Percentiles rank a stretch among this genome's conserved stretches.
These are phyloP conservation scores for Eucera pruinosa DNA, from an alignment of 2,888 invertebrate genomes.

Conservation along the genomic window DNA sequence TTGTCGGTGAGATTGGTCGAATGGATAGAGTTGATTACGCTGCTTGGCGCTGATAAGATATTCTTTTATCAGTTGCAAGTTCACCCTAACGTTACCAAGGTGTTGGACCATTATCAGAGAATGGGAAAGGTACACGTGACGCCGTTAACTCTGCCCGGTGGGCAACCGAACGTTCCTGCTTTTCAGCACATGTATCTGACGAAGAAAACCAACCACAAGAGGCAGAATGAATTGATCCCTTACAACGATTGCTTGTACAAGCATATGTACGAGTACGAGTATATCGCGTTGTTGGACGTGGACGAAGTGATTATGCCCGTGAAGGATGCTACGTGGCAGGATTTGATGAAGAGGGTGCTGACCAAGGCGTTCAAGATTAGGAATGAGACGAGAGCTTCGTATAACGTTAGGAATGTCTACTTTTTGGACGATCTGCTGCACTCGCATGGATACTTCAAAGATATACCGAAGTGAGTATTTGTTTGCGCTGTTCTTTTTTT, in stretches of 20 bases:
- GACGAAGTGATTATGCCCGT: conserved; percentile 98
- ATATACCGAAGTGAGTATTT: conserved; percentile 87
- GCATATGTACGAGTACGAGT: conserved; percentile 95
- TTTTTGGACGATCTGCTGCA: conserved; percentile 95
- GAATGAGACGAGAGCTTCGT: conserved; percentile 90
- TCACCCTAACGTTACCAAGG: conserved; percentile 96
- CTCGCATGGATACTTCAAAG: conserved; percentile 91
- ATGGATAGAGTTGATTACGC: conserved; percentile 95
- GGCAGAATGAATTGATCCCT: conserved; percentile 97
- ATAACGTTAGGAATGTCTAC: conserved; percentile 96
- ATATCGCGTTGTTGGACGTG: conserved; percentile 95
- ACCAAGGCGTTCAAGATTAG: conserved; percentile 89
- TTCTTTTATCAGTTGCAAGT: conserved; percentile 95
- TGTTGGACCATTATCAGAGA: conserved; percentile 88
- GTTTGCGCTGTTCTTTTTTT: too few relatives aligned
- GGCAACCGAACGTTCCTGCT: conserved; percentile 94
- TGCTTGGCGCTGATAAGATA: conserved; percentile 95
- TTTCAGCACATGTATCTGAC: conserved; percentile 95
- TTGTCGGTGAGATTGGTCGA: conserved; percentile 95
- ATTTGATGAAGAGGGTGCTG: conserved; percentile 90
- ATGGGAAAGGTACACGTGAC: conserved; percentile 90
- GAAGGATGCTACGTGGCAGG: conserved; percentile 90
- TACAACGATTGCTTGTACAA: conserved; percentile 98
- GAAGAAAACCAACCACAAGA: conserved; percentile 96
- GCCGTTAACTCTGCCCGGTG: conserved; percentile 93